phyloP scores from a whole-genome alignment of 1,140 invertebrate genomes.

The Geopemphigus sp. region DNA sequence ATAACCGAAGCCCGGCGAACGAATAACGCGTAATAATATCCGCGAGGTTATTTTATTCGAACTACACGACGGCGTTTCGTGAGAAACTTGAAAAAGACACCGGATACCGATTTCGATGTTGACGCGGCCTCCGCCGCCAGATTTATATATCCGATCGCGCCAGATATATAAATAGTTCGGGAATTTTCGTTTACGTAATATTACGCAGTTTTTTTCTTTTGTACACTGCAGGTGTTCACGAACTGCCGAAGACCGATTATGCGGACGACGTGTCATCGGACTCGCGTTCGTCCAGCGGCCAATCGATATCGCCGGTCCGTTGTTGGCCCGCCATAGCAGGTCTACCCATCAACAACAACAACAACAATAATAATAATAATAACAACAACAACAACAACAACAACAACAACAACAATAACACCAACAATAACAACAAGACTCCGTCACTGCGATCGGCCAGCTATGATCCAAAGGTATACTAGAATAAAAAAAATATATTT shows the following conservation, averaged over 20 bases:
- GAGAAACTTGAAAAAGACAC: no score
- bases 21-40: no score
- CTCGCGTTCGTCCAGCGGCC: conserved; percentile 29
- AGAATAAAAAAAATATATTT: no score
- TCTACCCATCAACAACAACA: conserved; percentile 8
- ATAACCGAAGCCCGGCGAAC: no score
- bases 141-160: no score
- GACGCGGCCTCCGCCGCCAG: no score
- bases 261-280: conserved; percentile 46
- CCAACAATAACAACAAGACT: conserved; percentile 25
- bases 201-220: no score
- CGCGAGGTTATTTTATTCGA: no score
- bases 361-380: conserved; percentile 32
- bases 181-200: not conserved
- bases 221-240: conserved; percentile 28
- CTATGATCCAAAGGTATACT: conserved; percentile 39
- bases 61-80: no score
- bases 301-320: conserved; percentile 33
- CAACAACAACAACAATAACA: conserved; percentile 5
- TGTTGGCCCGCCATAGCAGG: conserved; percentile 25
- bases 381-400: not conserved
- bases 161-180: conserved; percentile 1
- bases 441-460: conserved; percentile 23
- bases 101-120: no score
- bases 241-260: conserved; percentile 49